A percentile compares a stretch with the other conserved stretches of the same genome.
These are phyloP conservation scores for Camelus bactrianus DNA, from an alignment of 2,113 vertebrate genomes.

Conservation along the genomic window DNA sequence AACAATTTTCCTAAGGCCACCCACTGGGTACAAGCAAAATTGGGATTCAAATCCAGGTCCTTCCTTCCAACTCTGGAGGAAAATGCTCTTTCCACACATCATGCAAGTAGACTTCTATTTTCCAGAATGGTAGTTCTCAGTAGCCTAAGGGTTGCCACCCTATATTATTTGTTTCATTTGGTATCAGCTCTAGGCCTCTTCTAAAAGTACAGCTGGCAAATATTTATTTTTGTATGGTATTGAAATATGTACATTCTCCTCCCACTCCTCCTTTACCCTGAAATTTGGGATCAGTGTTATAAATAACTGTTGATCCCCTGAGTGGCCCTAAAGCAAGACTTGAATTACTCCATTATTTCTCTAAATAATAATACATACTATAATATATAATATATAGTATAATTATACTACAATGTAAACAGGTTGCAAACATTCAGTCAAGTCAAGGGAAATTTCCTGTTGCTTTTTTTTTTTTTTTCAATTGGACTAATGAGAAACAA, in stretches of 20 bases:
- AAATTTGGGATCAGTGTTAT: neutral
- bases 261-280: too few species aligned
- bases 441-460: constrained; percentile 26
- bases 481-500: constrained; percentile 43
- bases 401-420: neutral
- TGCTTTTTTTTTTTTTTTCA: neutral
- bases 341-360: neutral
- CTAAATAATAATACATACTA: neutral
- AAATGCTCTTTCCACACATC: neutral
- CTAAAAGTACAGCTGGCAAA: neutral
- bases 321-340: neutral
- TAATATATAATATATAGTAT: neutral
- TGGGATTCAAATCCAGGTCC: neutral
- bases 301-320: neutral
- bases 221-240: neutral
- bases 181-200: neutral
- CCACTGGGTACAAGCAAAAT: neutral
- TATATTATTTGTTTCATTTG: neutral
- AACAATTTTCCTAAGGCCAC: neutral
- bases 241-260: neutral
- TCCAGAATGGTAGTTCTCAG: neutral
- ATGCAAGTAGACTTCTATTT: neutral
- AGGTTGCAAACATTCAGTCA: neutral
- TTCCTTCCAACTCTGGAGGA: neutral
- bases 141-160: fast-evolving